These are phyloP conservation scores for Paedocypris micromegethes DNA, from an alignment of 2,797 vertebrate species.

Conservation along the genomic window DNA sequence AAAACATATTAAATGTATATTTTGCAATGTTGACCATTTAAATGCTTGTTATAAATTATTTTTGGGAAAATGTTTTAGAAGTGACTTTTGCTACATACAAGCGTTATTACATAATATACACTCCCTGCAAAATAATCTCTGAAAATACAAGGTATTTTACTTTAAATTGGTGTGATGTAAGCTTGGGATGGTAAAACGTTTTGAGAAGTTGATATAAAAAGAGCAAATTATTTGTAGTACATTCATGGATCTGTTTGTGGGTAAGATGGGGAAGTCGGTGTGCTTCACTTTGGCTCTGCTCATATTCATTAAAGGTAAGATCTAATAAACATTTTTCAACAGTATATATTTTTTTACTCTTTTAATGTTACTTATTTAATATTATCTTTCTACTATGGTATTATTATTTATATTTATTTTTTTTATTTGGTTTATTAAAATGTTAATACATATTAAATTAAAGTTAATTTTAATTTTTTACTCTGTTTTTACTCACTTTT, in stretches of 20 bases:
- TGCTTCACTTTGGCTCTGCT: constrained; percentile 19
- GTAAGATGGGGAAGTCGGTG: constrained; percentile 30
- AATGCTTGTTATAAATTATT: no score
- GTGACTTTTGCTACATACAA: no score
- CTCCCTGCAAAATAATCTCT: no score
- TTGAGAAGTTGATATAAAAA: constrained; percentile 10
- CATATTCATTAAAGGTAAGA: constrained; percentile 29
- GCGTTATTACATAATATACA: no score
- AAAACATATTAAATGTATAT: neutral
- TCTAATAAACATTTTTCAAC: neutral
- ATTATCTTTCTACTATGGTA: neutral
- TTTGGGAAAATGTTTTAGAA: no score
- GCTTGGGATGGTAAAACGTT: no score
- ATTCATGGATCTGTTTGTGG: neutral
- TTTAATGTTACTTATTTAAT: no score
- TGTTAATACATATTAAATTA: neutral
- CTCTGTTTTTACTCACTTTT: neutral
- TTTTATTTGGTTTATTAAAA: no score
- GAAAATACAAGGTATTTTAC: no score
- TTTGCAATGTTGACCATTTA: neutral
- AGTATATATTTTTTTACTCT: neutral
- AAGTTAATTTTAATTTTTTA: neutral
- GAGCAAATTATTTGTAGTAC: neutral
- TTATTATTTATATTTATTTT: neutral
- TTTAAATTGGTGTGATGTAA: no score